phyloP scores from a whole-genome alignment of 1,140 invertebrate genomes.

The Aphelenchoides besseyi region DNA sequence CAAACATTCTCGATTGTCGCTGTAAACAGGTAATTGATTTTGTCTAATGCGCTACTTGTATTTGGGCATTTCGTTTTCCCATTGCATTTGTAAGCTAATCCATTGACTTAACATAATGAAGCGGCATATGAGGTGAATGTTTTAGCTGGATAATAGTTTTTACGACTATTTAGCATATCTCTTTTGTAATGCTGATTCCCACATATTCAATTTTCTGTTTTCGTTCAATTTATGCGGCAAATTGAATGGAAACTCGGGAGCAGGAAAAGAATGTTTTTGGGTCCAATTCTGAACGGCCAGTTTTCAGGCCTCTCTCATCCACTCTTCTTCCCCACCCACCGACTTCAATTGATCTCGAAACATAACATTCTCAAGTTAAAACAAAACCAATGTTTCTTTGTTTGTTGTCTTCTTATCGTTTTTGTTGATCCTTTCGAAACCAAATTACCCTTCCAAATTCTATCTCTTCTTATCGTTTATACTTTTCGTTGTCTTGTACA shows the following conservation, averaged over 20 bases:
- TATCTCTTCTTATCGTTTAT: no score
- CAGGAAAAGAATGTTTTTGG: no score
- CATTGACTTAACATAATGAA: no score
- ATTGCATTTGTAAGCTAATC: background rate
- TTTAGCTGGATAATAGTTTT: background rate
- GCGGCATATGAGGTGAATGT: background rate
- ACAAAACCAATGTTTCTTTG: background rate
- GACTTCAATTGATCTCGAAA: background rate
- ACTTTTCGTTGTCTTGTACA: background rate
- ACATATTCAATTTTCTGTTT: background rate
- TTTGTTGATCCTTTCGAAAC: no score
- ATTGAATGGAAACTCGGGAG: background rate
- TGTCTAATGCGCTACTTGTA: no score
- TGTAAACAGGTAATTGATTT: no score
- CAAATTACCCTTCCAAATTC: no score
- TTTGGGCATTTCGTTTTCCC: background rate
- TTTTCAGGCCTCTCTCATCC: background rate
- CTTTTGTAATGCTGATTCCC: background rate
- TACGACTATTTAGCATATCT: background rate
- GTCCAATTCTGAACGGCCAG: background rate
- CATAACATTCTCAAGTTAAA: background rate
- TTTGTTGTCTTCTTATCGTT: background rate
- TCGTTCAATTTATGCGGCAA: background rate
- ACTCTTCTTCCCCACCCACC: no score
- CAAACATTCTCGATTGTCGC: slow-evolving; percentile 2